Percentiles rank a stretch among this genome's conserved stretches.
Conservation (phyloP, 2,888 invertebrate genomes). For the Meandrusa payeni region DNA sequence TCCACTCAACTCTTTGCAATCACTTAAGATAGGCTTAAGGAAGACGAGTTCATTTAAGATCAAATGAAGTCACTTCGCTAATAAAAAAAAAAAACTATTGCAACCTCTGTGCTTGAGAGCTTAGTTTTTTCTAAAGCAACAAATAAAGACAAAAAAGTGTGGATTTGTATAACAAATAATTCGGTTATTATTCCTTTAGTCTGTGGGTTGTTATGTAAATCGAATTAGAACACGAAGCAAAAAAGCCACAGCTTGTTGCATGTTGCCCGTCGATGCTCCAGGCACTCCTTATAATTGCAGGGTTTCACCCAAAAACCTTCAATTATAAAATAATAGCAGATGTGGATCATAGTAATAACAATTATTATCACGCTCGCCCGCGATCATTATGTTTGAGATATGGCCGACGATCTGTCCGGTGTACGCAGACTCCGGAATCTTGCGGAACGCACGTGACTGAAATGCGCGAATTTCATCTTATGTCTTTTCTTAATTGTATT, state of each 20-base stretch:
- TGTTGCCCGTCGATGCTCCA: slow-evolving; percentile 65
- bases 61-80: too few species aligned
- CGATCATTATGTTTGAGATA: slow-evolving; percentile 77
- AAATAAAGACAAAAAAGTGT: slow-evolving; percentile 1
- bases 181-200: slow-evolving; percentile 39
- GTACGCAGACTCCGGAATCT: slow-evolving; percentile 70
- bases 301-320: slow-evolving; percentile 79
- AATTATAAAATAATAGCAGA: slow-evolving; percentile 81
- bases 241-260: slow-evolving; percentile 69
- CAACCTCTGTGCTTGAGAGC: too few species aligned
- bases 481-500: too few species aligned
- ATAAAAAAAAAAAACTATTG: too few species aligned
- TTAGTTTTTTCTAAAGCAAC: slow-evolving; percentile 26
- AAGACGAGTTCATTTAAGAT: too few species aligned
- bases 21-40: too few species aligned
- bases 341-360: slow-evolving; percentile 80
- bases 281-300: slow-evolving; percentile 78
- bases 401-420: slow-evolving; percentile 55
- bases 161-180: slow-evolving; percentile 15
- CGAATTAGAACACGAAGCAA: slow-evolving; percentile 66
- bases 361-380: slow-evolving; percentile 78
- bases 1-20: too few species aligned
- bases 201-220: slow-evolving; percentile 53
- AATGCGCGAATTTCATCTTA: slow-evolving; percentile 18
- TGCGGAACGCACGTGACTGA: slow-evolving; percentile 37